phyloP scores from a whole-genome alignment of 2,113 vertebrate genomes.

The Nycticebus coucang region DNA sequence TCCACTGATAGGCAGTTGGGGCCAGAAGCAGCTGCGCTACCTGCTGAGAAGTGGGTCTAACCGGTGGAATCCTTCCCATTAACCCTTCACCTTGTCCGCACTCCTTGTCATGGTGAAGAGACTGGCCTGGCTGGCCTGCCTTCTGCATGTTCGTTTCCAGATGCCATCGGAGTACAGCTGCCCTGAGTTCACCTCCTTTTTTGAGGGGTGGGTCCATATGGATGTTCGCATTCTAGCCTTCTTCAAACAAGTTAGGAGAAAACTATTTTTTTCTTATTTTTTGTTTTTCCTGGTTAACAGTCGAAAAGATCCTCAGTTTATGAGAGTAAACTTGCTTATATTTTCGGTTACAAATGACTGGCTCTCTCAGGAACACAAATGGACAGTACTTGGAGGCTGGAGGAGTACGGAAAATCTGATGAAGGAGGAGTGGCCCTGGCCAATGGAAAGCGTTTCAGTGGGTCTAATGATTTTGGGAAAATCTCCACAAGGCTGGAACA shows the following conservation, averaged over 20 bases:
- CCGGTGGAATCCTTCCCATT: not conserved
- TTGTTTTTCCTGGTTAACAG: slow-evolving; percentile 25
- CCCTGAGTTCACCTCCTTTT: not conserved
- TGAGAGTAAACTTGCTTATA: slow-evolving; percentile 14
- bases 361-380: slow-evolving; percentile 57
- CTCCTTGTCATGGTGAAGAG: not conserved
- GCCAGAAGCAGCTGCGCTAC: not conserved
- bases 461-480: slow-evolving; percentile 79
- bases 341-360: slow-evolving; percentile 53
- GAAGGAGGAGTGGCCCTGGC: slow-evolving; percentile 60
- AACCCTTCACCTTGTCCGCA: not conserved
- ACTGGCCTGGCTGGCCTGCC: not conserved
- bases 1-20: not conserved
- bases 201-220: not conserved
- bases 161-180: not conserved
- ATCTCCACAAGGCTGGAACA: slow-evolving; percentile 77
- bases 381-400: slow-evolving; percentile 54
- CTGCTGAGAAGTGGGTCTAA: slow-evolving; percentile 4
- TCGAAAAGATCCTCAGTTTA: slow-evolving; percentile 26
- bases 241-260: not conserved
- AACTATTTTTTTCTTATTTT: not conserved
- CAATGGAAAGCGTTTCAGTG: slow-evolving; percentile 64
- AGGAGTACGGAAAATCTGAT: slow-evolving; percentile 74
- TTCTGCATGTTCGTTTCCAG: not conserved
- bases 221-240: not conserved